A percentile compares a stretch with the other conserved stretches of the same genome.
Evolutionary conservation across 2,113 vertebrate species (phyloP).

Genomic region (Neodon shergylaensis): DNA sequence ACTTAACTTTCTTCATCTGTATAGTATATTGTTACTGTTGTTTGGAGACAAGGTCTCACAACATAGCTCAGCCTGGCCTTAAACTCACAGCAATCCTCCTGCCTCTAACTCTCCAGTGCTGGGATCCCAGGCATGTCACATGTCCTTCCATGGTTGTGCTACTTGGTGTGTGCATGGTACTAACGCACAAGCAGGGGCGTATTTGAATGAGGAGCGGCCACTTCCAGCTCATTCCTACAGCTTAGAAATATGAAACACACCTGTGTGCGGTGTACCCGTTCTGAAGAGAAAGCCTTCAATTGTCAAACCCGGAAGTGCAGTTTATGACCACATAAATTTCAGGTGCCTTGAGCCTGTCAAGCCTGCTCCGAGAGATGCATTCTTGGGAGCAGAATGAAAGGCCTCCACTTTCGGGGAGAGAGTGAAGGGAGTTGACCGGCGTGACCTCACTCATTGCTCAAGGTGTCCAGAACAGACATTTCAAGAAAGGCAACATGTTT

Average conservation of each 20-base stretch:
- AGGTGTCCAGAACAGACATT: constrained; percentile 7
- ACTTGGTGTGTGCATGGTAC: background rate
- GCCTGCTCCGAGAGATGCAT: background rate
- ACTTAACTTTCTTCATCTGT: background rate
- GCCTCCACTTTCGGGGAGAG: constrained; percentile 5
- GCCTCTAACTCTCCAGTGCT: background rate
- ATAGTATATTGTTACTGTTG: background rate
- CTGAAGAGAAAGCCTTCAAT: background rate
- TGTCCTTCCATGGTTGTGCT: background rate
- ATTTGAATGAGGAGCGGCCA: background rate
- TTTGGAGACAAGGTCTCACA: background rate
- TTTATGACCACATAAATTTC: background rate
- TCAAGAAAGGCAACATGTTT: constrained; percentile 62
- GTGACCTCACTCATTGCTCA: background rate
- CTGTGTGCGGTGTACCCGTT: background rate
- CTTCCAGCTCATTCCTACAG: background rate
- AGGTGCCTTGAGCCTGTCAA: background rate
- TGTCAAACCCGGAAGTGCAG: background rate
- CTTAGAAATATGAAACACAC: background rate
- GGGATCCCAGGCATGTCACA: background rate
- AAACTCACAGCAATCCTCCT: background rate
- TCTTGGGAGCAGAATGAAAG: background rate
- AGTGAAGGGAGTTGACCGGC: background rate
- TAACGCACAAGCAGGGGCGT: background rate
- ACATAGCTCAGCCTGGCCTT: background rate